Evolutionary conservation across 2,797 vertebrate species (phyloP).

Genomic region (Melanotaenia boesemani): DNA sequence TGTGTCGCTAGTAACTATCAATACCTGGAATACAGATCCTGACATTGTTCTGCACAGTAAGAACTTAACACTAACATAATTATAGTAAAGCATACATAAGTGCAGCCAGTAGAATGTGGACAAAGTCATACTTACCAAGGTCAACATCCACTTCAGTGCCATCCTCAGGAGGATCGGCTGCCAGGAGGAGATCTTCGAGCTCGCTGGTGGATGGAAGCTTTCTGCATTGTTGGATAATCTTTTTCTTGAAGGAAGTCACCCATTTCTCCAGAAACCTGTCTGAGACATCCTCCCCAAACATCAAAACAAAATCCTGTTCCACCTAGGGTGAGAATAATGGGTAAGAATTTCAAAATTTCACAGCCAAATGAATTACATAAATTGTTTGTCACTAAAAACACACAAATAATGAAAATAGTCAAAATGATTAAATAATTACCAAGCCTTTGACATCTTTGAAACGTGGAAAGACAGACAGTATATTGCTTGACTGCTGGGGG

Average conservation of each 20-base stretch:
- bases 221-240: slow-evolving; percentile 13
- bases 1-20: too few species aligned
- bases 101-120: not conserved
- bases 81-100: too few species aligned
- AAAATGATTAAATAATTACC: slow-evolving; percentile 25
- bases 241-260: slow-evolving; percentile 12
- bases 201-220: slow-evolving; percentile 10
- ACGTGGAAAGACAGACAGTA: slow-evolving; percentile 44
- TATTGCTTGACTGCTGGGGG: slow-evolving; percentile 31
- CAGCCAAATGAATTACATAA: not conserved
- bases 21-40: too few species aligned
- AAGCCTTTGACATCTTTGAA: slow-evolving; percentile 61
- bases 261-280: slow-evolving; percentile 20
- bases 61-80: too few species aligned
- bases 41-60: too few species aligned
- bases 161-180: too few species aligned
- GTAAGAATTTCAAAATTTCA: not conserved
- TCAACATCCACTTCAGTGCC: slow-evolving; percentile 8
- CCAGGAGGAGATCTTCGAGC: slow-evolving; percentile 3
- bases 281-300: slow-evolving; percentile 16
- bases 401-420: not conserved
- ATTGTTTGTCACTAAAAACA: too few species aligned
- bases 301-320: slow-evolving; percentile 27
- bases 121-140: not conserved
- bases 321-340: not conserved